Percentiles rank a stretch among this genome's conserved stretches.
Evolutionary conservation across 2,797 vertebrate species (phyloP).

Genomic region (Sebastes steindachneri): DNA sequence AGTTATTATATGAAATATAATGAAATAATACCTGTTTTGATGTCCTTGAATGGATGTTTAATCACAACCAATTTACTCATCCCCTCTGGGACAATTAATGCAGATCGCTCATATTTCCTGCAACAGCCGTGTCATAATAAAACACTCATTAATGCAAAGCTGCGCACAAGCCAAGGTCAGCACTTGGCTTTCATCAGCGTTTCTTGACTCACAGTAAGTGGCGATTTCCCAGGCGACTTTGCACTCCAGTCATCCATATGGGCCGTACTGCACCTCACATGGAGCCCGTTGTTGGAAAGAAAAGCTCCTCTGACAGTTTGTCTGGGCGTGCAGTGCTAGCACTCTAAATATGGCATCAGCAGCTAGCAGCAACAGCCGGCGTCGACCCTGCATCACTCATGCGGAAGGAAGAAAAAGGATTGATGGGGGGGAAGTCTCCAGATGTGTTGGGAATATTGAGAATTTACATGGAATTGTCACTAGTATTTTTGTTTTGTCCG

Average conservation of each 20-base stretch:
- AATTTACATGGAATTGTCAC: conserved; percentile 8
- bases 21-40: conserved; percentile 38
- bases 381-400: conserved; percentile 40
- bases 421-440: conserved; percentile 14
- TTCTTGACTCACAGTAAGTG: conserved; percentile 49
- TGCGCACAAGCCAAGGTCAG: conserved; percentile 57
- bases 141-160: conserved; percentile 47
- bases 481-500: background rate
- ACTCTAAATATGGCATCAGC: conserved; percentile 70
- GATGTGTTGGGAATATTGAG: background rate
- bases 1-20: conserved; percentile 13
- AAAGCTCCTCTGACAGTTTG: conserved; percentile 64
- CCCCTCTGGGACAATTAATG: conserved; percentile 56
- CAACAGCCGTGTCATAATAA: conserved; percentile 47
- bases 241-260: conserved; percentile 52
- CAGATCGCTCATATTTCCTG: conserved; percentile 48
- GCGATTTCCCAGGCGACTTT: conserved; percentile 48
- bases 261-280: conserved; percentile 24
- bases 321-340: conserved; percentile 32
- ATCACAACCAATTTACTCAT: conserved; percentile 52
- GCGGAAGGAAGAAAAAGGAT: conserved; percentile 25
- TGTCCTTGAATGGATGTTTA: conserved; percentile 54
- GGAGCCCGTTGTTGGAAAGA: conserved; percentile 45
- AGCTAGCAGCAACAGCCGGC: conserved; percentile 55
- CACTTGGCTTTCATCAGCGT: conserved; percentile 50